Percentiles rank a stretch among this genome's conserved stretches.
These are phyloP conservation scores for Agelastica alni DNA, from an alignment of 2,888 invertebrate genomes.

Conservation along the genomic window DNA sequence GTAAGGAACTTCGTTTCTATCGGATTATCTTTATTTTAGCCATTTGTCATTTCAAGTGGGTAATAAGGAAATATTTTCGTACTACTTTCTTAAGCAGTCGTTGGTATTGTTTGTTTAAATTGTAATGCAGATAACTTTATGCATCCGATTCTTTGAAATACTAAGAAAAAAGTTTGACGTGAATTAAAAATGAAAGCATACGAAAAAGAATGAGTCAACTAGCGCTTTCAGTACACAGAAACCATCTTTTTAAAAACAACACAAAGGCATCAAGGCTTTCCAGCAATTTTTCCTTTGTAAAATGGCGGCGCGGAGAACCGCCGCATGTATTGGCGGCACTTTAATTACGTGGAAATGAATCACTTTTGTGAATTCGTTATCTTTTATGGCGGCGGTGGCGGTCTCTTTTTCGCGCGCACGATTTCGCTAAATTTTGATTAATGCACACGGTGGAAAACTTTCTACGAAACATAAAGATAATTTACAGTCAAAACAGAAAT, in stretches of 20 bases:
- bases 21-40: no score
- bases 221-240: no score
- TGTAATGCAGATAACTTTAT: no score
- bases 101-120: no score
- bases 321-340: slow-evolving; percentile 35
- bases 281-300: slow-evolving; percentile 26
- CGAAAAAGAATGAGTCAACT: slow-evolving; percentile 6
- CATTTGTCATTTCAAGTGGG: no score
- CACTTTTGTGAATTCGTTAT: slow-evolving; percentile 41
- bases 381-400: slow-evolving; percentile 29
- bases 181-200: no score
- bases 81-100: no score
- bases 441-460: slow-evolving; percentile 32
- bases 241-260: slow-evolving; percentile 17
- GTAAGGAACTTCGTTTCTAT: no score
- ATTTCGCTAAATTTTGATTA: slow-evolving; percentile 39
- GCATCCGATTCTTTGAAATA: no score
- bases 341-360: slow-evolving; percentile 48
- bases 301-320: slow-evolving; percentile 6
- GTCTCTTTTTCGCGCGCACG: slow-evolving; percentile 25
- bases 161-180: no score
- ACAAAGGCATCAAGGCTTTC: slow-evolving; percentile 11
- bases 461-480: slow-evolving; percentile 37
- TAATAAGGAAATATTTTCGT: no score
- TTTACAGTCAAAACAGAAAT: slow-evolving; percentile 35